Percentiles rank a stretch among this genome's conserved stretches.
These are phyloP conservation scores for Microtus ochrogaster DNA, from an alignment of 2,113 vertebrate species.

Conservation along the genomic window DNA sequence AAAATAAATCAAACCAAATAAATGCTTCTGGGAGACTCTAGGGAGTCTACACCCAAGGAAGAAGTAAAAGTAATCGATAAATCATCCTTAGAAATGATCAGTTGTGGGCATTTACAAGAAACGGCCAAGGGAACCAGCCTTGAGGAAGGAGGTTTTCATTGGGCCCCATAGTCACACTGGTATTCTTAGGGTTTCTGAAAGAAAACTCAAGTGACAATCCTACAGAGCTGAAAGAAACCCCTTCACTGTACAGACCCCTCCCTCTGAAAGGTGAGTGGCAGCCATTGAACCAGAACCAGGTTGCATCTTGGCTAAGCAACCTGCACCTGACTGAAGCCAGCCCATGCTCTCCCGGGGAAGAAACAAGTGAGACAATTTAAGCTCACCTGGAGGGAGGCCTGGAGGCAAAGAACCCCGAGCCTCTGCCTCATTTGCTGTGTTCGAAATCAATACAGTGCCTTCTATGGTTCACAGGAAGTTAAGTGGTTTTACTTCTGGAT, in stretches of 20 bases:
- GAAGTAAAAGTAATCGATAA: background rate
- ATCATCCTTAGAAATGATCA: background rate
- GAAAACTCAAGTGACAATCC: conserved; percentile 13
- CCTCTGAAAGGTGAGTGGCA: conserved; percentile 1
- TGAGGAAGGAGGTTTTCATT: background rate
- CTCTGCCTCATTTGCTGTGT: background rate
- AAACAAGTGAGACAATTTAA: conserved; percentile 63
- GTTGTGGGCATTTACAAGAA: background rate
- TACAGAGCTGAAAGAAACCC: background rate
- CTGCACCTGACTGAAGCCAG: conserved; percentile 58
- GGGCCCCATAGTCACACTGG: background rate
- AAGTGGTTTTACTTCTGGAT: conserved; percentile 56
- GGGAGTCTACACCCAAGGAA: background rate
- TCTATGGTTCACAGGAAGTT: background rate
- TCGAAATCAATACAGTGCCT: conserved; percentile 1
- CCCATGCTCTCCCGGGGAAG: conserved; percentile 51
- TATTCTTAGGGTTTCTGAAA: conserved; percentile 39
- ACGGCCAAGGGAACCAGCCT: background rate
- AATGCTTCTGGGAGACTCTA: conserved; percentile 22
- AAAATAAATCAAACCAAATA: conserved; percentile 59
- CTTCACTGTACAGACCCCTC: conserved; percentile 60
- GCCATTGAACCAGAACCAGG: conserved; percentile 63
- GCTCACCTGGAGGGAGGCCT: conserved; percentile 72
- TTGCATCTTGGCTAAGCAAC: conserved; percentile 49
- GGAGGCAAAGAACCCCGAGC: background rate